Evolutionary conservation across 2,113 vertebrate species (phyloP).

Genomic region (Tyto alba): DNA sequence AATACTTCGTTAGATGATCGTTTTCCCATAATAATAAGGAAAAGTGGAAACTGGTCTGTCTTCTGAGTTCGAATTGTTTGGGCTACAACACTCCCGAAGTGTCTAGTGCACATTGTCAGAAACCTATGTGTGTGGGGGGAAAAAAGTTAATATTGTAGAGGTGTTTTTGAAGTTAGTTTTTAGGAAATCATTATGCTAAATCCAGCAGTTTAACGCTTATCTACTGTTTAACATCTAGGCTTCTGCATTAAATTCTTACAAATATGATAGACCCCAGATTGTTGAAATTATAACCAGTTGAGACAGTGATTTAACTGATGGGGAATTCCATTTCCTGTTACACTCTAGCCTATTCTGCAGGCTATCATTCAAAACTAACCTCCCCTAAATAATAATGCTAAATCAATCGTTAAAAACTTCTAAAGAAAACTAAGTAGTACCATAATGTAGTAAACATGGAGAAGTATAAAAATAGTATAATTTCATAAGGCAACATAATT

Average conservation of each 20-base stretch:
- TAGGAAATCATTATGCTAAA: neutral
- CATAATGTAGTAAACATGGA: neutral
- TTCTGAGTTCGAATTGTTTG: slow-evolving; percentile 97
- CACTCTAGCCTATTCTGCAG: neutral
- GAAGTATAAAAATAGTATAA: neutral
- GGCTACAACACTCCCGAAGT: slow-evolving; percentile 95
- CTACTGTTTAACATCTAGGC: neutral
- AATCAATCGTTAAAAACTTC: neutral
- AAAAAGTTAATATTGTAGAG: neutral
- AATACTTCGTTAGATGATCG: slow-evolving; percentile 98
- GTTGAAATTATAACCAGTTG: neutral
- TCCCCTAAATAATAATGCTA: neutral
- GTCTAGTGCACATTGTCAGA: slow-evolving; percentile 95
- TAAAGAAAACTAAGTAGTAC: neutral
- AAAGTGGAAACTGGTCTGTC: slow-evolving; percentile 97
- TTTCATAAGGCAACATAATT: neutral
- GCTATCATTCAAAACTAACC: neutral
- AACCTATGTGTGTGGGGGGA: slow-evolving; percentile 74
- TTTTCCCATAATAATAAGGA: slow-evolving; percentile 98
- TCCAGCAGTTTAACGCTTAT: neutral
- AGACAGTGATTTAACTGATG: neutral
- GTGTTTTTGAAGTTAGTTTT: neutral
- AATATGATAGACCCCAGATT: neutral
- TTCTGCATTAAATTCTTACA: neutral
- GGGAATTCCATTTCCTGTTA: neutral